Conservation (phyloP, 2,888 invertebrate genomes). For the Mythimna vitellina region DNA sequence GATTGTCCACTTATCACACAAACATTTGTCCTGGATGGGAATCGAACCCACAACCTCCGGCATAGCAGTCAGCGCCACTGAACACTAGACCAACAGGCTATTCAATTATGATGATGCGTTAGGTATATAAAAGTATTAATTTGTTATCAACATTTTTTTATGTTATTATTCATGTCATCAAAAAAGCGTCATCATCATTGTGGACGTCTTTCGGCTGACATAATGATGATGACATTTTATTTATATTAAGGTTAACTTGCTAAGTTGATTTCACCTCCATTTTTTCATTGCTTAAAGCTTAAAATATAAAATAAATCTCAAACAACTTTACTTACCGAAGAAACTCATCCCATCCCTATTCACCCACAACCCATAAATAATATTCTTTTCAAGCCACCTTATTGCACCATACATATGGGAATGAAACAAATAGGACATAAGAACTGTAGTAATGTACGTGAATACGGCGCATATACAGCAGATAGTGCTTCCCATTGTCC, state of each 20-base stretch:
- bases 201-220: too few species aligned
- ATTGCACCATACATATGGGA: constrained; percentile 80
- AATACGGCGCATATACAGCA: constrained; percentile 66
- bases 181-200: too few species aligned
- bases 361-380: constrained; percentile 83
- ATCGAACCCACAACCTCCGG: too few species aligned
- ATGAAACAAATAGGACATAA: constrained; percentile 84
- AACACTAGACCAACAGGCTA: too few species aligned
- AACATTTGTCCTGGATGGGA: too few species aligned
- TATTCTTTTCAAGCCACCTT: constrained; percentile 87
- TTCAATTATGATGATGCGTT: too few species aligned
- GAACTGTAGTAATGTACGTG: constrained; percentile 76
- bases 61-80: too few species aligned
- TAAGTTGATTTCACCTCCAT: not conserved
- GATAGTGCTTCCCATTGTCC: constrained; percentile 82
- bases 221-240: not conserved
- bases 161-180: too few species aligned
- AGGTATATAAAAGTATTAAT: too few species aligned
- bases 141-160: too few species aligned
- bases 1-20: too few species aligned
- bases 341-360: constrained; percentile 52
- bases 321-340: not conserved
- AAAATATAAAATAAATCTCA: not conserved
- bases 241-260: not conserved
- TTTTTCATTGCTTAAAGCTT: not conserved